Evolutionary conservation across 2,113 vertebrate species (phyloP).

Genomic region (Candoia aspera): DNA sequence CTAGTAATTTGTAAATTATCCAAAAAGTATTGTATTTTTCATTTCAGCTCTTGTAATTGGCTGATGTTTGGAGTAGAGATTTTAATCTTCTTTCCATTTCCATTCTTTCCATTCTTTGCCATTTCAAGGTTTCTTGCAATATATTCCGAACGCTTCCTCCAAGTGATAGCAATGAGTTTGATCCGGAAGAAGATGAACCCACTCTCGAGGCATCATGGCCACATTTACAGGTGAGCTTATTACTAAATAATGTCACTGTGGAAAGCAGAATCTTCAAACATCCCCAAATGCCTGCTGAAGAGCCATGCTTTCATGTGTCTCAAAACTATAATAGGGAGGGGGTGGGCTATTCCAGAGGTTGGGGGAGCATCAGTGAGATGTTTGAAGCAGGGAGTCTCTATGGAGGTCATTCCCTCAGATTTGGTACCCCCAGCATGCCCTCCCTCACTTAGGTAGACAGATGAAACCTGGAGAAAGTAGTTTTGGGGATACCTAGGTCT

Average conservation of each 20-base stretch:
- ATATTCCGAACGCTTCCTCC: constrained; percentile 99
- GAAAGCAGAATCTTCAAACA: not conserved
- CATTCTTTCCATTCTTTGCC: too few species aligned
- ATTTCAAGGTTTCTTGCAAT: constrained; percentile 94
- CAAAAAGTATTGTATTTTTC: not conserved
- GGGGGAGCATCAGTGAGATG: not conserved
- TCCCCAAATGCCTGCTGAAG: not conserved
- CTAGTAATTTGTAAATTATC: not conserved
- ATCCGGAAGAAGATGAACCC: constrained; percentile 98
- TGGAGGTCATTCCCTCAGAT: too few species aligned
- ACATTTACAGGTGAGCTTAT: constrained; percentile 90
- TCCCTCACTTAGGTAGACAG: too few species aligned
- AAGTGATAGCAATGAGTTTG: constrained; percentile 98
- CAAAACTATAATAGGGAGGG: not conserved
- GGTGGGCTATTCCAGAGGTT: not conserved
- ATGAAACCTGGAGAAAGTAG: too few species aligned
- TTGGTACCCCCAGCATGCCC: too few species aligned
- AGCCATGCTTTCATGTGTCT: not conserved
- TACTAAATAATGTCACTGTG: not conserved
- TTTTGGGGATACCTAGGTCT: too few species aligned
- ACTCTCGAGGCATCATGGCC: constrained; percentile 99
- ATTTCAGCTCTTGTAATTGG: not conserved
- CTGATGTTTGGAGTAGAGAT: constrained; percentile 4
- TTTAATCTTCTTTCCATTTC: constrained; percentile 34
- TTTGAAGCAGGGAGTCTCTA: not conserved